Percentiles rank a stretch among this genome's conserved stretches.
Evolutionary conservation across 2,888 invertebrate genomes (phyloP).

Genomic region (Dromius quadrimaculatus): DNA sequence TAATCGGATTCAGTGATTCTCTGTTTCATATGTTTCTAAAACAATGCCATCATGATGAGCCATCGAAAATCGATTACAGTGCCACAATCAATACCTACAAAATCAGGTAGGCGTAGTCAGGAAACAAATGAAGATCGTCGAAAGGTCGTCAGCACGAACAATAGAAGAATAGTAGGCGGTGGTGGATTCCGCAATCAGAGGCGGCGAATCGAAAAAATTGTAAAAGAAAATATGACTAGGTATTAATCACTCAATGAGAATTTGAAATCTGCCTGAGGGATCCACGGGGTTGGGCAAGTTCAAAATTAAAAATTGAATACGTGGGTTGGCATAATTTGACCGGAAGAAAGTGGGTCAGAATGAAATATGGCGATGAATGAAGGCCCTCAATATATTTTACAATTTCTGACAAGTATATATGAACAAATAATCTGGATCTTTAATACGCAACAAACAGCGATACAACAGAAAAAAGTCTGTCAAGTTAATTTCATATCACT

Average conservation of each 20-base stretch:
- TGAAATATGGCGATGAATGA: constrained; percentile 4
- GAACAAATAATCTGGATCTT: too few relatives aligned
- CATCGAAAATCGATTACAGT: constrained; percentile 15
- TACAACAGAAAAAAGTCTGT: too few relatives aligned
- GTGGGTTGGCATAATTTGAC: constrained; percentile 22
- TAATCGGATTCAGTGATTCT: too few relatives aligned
- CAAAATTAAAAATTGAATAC: constrained; percentile 11
- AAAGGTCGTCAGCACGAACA: constrained; percentile 35
- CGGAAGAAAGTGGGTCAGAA: constrained; percentile 32
- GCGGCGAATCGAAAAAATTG: constrained; percentile 20
- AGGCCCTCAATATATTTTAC: constrained; percentile 9
- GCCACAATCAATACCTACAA: neutral
- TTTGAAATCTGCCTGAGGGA: constrained; percentile 19
- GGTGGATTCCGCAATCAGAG: constrained; percentile 14
- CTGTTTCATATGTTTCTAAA: too few relatives aligned
- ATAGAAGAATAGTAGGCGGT: constrained; percentile 35
- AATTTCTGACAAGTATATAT: constrained; percentile 19
- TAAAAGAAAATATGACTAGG: constrained; percentile 4
- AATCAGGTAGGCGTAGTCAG: constrained; percentile 34
- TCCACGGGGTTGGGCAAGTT: neutral
- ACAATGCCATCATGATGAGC: neutral
- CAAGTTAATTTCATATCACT: too few relatives aligned
- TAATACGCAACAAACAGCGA: too few relatives aligned
- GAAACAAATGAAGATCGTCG: constrained; percentile 31
- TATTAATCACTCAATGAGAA: constrained; percentile 20